Percentiles rank a stretch among this genome's conserved stretches.
These are phyloP conservation scores for Ormyrus nitidulus DNA, from an alignment of 2,888 invertebrate genomes.

Conservation along the genomic window DNA sequence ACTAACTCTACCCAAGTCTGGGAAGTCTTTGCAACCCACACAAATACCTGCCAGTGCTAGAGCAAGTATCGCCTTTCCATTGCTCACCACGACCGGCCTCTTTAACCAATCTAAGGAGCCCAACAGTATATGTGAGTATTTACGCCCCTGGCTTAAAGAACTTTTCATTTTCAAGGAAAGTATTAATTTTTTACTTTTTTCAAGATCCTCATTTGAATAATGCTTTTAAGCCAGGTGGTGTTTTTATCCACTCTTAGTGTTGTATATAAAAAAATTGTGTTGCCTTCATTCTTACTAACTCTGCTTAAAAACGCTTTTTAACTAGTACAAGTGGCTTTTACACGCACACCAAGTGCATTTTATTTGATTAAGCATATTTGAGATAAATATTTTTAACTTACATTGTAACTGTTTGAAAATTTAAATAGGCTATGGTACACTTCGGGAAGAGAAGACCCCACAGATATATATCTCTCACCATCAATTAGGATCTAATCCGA, in stretches of 20 bases:
- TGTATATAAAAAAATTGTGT: neutral
- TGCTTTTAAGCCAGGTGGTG: neutral
- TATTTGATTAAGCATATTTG: neutral
- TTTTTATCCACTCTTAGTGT: neutral
- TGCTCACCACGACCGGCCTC: slow-evolving; percentile 79
- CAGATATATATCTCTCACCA: slow-evolving; percentile 72
- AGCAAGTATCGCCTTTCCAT: slow-evolving; percentile 86
- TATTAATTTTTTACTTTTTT: too few species aligned
- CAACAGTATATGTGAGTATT: slow-evolving; percentile 72
- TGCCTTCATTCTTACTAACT: neutral
- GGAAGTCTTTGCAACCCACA: slow-evolving; percentile 71
- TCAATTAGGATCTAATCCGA: slow-evolving; percentile 83
- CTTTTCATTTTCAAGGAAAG: too few species aligned
- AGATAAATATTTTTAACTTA: neutral
- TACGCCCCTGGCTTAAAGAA: neutral
- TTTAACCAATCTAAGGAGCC: slow-evolving; percentile 76
- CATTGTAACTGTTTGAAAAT: neutral
- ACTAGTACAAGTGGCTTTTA: neutral
- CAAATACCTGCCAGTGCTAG: slow-evolving; percentile 83
- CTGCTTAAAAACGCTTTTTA: neutral
- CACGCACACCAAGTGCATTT: neutral
- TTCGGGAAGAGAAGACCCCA: slow-evolving; percentile 82
- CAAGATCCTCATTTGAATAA: slow-evolving; percentile 3
- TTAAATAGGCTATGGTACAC: slow-evolving; percentile 83
- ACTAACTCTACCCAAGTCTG: slow-evolving; percentile 68